Evolutionary conservation across 92 coral and sea anemone species (phyloP).

Genomic region (Muricea muricata): DNA sequence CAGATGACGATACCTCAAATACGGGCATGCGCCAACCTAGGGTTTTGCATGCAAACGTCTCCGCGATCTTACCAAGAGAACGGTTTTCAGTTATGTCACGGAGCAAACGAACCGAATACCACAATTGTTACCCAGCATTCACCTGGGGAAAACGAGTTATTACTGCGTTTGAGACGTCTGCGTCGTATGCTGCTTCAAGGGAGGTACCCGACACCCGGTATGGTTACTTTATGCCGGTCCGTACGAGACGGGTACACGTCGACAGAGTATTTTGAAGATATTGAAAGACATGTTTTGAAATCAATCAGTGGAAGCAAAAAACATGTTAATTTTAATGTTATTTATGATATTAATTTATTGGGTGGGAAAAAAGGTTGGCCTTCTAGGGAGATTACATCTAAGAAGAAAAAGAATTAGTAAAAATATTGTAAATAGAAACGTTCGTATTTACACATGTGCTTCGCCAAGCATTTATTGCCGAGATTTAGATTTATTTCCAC

Average conservation of each 20-base stretch:
- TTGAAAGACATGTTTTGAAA: background rate
- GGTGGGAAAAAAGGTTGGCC: conserved; percentile 25
- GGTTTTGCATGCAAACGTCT: conserved; percentile 39
- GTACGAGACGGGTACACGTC: conserved; percentile 40
- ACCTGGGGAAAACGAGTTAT: conserved; percentile 33
- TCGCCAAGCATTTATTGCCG: background rate
- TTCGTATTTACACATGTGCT: background rate
- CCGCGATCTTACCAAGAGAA: conserved; percentile 8
- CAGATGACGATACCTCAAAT: background rate
- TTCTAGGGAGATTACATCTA: background rate
- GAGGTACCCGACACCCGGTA: conserved; percentile 18
- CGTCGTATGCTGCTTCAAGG: conserved; percentile 4
- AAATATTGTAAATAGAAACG: background rate
- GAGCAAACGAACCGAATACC: conserved; percentile 29
- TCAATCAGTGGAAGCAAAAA: background rate
- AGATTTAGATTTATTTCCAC: too few relatives aligned
- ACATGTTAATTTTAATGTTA: conserved; percentile 14
- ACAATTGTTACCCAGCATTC: conserved; percentile 18
- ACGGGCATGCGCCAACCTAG: conserved; percentile 7
- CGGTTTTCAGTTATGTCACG: conserved; percentile 40
- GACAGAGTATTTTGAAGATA: background rate
- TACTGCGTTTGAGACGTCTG: conserved; percentile 4
- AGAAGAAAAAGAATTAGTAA: background rate
- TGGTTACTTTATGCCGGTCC: conserved; percentile 43
- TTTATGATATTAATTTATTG: conserved; percentile 29